These are phyloP conservation scores for Paracentrotus lividus DNA, from an alignment of 53 echinoderm and acorn worm species.

Conservation along the genomic window DNA sequence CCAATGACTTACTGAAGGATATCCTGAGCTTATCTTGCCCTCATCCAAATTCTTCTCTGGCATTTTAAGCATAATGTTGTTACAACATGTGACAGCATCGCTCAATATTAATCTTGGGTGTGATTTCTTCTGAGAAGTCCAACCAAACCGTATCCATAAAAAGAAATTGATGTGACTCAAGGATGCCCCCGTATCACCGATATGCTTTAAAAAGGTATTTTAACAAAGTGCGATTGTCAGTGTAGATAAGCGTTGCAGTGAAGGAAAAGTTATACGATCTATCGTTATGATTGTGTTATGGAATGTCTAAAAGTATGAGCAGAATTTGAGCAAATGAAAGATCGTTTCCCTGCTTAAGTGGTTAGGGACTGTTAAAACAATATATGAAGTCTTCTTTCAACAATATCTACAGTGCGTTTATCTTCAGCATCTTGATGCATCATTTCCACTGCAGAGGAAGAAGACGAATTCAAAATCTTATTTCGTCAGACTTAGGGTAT, in stretches of 20 bases:
- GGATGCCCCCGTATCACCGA: not conserved
- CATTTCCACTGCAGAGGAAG: no score
- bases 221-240: not conserved
- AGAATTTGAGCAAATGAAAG: not conserved
- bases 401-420: no score
- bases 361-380: no score
- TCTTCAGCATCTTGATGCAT: no score
- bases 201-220: not conserved
- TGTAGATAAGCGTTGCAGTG: not conserved
- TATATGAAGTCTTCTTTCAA: no score
- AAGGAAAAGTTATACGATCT: not conserved
- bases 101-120: not conserved
- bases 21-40: not conserved
- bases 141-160: not conserved
- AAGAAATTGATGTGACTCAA: not conserved
- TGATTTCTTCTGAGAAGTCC: not conserved
- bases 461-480: no score
- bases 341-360: not conserved
- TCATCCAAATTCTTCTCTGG: not conserved
- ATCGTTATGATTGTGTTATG: not conserved
- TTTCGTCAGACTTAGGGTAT: no score
- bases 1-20: not conserved
- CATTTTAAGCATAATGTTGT: not conserved
- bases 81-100: not conserved
- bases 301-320: not conserved